These are phyloP conservation scores for Sandelia bainsii DNA, from an alignment of 2,797 vertebrate genomes.

Conservation along the genomic window DNA sequence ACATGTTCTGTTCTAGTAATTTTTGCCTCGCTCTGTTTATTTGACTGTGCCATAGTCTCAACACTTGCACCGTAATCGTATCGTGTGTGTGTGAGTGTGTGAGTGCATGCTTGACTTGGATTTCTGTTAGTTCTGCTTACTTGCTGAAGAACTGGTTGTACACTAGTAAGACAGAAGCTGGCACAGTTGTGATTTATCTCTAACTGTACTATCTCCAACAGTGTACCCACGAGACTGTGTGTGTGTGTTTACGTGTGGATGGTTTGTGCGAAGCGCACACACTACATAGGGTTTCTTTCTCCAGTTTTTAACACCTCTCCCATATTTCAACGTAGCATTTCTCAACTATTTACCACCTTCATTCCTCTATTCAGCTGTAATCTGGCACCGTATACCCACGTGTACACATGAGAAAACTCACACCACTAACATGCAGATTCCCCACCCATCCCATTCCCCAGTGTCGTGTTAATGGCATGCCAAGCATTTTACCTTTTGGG, in stretches of 20 bases:
- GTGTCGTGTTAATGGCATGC: constrained; percentile 59
- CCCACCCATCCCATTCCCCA: constrained; percentile 31
- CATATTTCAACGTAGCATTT: not conserved
- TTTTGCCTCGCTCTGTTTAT: constrained; percentile 32
- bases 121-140: constrained; percentile 6
- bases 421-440: constrained; percentile 26
- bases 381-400: not conserved
- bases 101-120: constrained; percentile 7
- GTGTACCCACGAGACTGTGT: not conserved
- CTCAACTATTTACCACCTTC: not conserved
- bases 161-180: constrained; percentile 20
- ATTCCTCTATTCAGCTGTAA: constrained; percentile 20
- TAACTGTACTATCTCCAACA: constrained; percentile 32
- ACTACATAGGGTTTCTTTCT: not conserved
- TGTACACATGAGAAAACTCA: constrained; percentile 20
- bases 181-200: constrained; percentile 26
- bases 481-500: constrained; percentile 58
- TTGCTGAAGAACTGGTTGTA: constrained; percentile 44
- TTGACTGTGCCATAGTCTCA: constrained; percentile 29
- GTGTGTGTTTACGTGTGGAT: not conserved
- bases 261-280: not conserved
- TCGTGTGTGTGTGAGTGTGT: not conserved
- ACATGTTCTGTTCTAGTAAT: constrained; percentile 22
- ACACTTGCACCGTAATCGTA: constrained; percentile 16
- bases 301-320: not conserved